Base-by-base conservation (phyloP, 2,888 invertebrate species). In the Alloscopus bannaensis region DNA sequence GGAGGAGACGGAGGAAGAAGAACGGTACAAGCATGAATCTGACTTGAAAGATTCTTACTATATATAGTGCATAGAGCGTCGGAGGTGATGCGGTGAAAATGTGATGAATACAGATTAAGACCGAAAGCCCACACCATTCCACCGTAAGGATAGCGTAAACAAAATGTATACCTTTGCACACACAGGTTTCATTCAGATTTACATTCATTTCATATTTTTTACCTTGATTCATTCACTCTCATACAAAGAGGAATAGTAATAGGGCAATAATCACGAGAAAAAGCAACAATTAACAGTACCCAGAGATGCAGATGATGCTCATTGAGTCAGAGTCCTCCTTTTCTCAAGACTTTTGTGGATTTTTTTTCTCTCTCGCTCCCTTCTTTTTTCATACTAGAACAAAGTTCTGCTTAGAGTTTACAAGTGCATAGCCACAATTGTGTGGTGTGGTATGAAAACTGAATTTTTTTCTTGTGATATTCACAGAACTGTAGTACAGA, bases 231-330 rank as follows among this genome's bases (percentile, higher is more conserved):
- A 76, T 69, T 76, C 76, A 76, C 52, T 62, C 52, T 59, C 50
- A 45, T 45, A 45, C n/a, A 13, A 6, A 42, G 55, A 31, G 22
- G 68, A 75, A 69, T 60, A 50, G 75, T 75, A 75, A 75, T 73
- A 59, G 75, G 66, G 66, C 60, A 59, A 75, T 66, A 66, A 66
- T 75, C 59, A 50, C 47, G 52, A 60, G 60, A 36, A 60, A 60
- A 36, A 60, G 47, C 50, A 76, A 62, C 76, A 76, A 76, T 76
- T 76, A 76, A 76, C 76, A 68, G 76, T 68, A 76, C 76, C 40
- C 62, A 76, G 76, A 62, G 62, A 60, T 69, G 76, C 76, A 62
- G 42, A 42, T 62, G 66, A 52, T 69, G 68, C 68, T 69, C 68
- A 57, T 69, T 69, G 55, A 69, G 40, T 52, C 47, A 55, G n/a